Base-by-base conservation (phyloP, 2,888 invertebrate species). In the Noctua fimbriata region DNA sequence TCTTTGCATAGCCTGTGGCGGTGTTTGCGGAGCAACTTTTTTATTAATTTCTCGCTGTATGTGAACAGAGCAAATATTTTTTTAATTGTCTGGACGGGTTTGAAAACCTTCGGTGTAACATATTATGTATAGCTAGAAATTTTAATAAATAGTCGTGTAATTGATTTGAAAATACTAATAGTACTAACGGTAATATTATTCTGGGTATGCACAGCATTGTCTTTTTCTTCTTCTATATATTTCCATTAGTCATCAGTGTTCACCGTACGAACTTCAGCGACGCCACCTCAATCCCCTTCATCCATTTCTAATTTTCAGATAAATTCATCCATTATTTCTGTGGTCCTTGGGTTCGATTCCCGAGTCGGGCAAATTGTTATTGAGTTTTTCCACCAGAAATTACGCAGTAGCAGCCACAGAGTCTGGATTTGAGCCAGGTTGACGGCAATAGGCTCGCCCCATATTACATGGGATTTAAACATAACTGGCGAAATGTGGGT, bases 1-100 rank as follows among this genome's bases (percentile, higher is more conserved):
- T 55, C 55, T 74, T 49, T 75, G 32, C 75, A 58, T 49, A 79
- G 55, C 75, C 55, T 32, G 28, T 5, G 41, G 67, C 58, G 18
- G 49, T 58, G 21, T 76, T 49, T 58, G 55, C 18, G 3, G 9
- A 67, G 5, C 3, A 7, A 41, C 12, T 55, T 79, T 47, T 79
- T 66, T 73, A 49, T 65, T 21, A 32, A 36, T 9, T 55, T 36
- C n/a, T 52, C n/a, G 12, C n/a, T 24, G 24, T 24, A 28, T 66
- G 55, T 55, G n/a, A 73, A 82, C 16, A 66, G 2, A 58, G 44
- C 5, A 52, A 60, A n/a, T 52, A 76, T 69, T 36, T 69, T 36
- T n/a, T n/a, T 18, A 49, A 80, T 69, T 5, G 2, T 21, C 7
- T 21, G 24, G 0, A 36, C 6, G 58, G 58, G 12, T 58, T 58